Percentiles rank a stretch among this genome's conserved stretches.
Evolutionary conservation across 2,113 vertebrate species (phyloP).

Genomic region (Struthidea cinerea): DNA sequence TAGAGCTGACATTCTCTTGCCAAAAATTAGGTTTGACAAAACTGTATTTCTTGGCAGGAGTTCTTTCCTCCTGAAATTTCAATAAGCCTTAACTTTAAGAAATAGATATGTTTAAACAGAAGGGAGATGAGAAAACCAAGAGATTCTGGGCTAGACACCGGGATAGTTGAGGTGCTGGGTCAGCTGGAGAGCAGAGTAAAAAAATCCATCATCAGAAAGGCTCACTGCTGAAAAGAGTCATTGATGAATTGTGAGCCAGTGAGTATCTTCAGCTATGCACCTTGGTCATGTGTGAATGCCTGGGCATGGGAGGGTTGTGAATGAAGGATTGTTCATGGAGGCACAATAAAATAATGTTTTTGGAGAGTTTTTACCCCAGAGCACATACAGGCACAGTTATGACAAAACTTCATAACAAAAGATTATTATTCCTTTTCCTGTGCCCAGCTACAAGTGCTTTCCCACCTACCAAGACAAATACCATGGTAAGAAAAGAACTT

Average conservation of each 20-base stretch:
- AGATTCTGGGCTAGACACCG: not conserved
- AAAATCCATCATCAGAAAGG: not conserved
- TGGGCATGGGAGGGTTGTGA: not conserved
- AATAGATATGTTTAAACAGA: constrained; percentile 9
- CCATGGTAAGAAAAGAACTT: not conserved
- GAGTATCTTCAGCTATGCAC: not conserved
- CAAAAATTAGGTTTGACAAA: constrained; percentile 22
- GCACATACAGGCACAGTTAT: not conserved
- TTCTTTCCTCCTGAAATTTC: constrained; percentile 13
- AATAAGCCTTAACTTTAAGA: not conserved
- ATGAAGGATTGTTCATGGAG: not conserved
- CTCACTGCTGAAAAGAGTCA: not conserved
- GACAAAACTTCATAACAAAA: not conserved
- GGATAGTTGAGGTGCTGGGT: not conserved
- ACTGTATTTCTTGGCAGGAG: constrained; percentile 15
- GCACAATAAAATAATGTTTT: constrained; percentile 12
- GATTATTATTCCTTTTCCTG: not conserved
- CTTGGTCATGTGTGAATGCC: not conserved
- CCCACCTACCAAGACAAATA: constrained; percentile 6
- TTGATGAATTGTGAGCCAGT: not conserved
- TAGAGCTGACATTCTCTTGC: not conserved
- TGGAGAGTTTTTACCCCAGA: not conserved
- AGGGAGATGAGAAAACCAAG: constrained; percentile 18
- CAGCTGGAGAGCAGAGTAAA: not conserved
- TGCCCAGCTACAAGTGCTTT: not conserved